phyloP scores from a whole-genome alignment of 1,140 invertebrate genomes.

The Caenorhabditis latens region DNA sequence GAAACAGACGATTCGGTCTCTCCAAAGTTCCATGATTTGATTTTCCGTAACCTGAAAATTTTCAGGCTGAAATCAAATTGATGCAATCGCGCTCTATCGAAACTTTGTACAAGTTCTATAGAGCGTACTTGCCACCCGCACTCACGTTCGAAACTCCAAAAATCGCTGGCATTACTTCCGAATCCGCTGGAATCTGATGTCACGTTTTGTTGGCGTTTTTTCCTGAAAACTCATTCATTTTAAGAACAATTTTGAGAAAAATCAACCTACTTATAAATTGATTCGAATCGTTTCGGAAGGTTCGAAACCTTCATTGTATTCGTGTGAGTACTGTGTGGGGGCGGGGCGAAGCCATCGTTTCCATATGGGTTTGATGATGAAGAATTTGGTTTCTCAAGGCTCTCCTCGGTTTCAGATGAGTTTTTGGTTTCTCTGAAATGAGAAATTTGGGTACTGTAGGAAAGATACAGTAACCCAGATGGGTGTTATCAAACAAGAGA shows the following conservation, averaged over 20 bases:
- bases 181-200: slow-evolving; percentile 38
- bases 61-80: background rate
- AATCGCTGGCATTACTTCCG: slow-evolving; percentile 42
- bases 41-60: slow-evolving; percentile 38
- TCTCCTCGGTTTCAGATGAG: slow-evolving; percentile 16
- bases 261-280: background rate
- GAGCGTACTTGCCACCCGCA: too few relatives aligned
- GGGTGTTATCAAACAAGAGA: too few relatives aligned
- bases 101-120: too few relatives aligned
- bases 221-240: slow-evolving; percentile 10
- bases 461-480: too few relatives aligned
- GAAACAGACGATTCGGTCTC: slow-evolving; percentile 13
- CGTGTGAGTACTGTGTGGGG: background rate
- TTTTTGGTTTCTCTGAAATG: slow-evolving; percentile 33
- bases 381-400: background rate
- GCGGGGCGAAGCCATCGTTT: slow-evolving; percentile 9
- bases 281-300: slow-evolving; percentile 28
- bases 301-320: background rate
- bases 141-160: slow-evolving; percentile 43
- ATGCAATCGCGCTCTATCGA: too few relatives aligned
- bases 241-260: background rate
- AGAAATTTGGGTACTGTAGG: background rate
- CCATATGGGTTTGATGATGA: slow-evolving; percentile 10
- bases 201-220: background rate
- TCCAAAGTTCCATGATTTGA: slow-evolving; percentile 20